Conservation (phyloP, 2,888 invertebrate genomes). For the Lithophane leautieri region DNA sequence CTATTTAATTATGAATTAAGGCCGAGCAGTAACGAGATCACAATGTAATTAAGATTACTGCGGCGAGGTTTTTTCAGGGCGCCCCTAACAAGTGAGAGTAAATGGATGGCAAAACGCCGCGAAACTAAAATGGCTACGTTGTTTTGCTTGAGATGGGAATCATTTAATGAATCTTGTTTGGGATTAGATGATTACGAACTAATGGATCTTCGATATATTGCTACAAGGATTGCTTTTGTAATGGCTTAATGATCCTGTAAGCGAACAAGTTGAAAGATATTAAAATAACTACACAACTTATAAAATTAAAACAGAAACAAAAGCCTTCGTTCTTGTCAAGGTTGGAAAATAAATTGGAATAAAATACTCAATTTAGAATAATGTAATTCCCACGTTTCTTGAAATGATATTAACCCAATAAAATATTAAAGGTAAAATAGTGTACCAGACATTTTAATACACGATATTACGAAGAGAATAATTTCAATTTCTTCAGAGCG, state of each 20-base stretch:
- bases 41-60: conserved; percentile 90
- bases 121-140: conserved; percentile 75
- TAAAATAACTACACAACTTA: not conserved
- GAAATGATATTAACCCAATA: conserved; percentile 23
- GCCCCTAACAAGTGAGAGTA: conserved; percentile 82
- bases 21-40: conserved; percentile 88
- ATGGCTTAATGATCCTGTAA: not conserved
- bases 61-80: conserved; percentile 84
- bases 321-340: conserved; percentile 4
- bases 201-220: conserved; percentile 39
- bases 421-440: conserved; percentile 8
- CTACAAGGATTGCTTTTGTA: not conserved
- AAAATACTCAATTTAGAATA: conserved; percentile 9
- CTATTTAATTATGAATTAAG: conserved; percentile 90
- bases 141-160: conserved; percentile 70
- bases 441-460: not conserved
- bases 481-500: conserved; percentile 4
- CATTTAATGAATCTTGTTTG: conserved; percentile 58
- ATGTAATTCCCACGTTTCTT: conserved; percentile 14
- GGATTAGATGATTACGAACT: conserved; percentile 49
- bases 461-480: not conserved
- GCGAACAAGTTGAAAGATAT: conserved; percentile 16
- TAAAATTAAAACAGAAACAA: conserved; percentile 11
- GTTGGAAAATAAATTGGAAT: conserved; percentile 3
- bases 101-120: conserved; percentile 81